Conservation (phyloP, 2,888 invertebrate genomes). For the Noctua pronuba region DNA sequence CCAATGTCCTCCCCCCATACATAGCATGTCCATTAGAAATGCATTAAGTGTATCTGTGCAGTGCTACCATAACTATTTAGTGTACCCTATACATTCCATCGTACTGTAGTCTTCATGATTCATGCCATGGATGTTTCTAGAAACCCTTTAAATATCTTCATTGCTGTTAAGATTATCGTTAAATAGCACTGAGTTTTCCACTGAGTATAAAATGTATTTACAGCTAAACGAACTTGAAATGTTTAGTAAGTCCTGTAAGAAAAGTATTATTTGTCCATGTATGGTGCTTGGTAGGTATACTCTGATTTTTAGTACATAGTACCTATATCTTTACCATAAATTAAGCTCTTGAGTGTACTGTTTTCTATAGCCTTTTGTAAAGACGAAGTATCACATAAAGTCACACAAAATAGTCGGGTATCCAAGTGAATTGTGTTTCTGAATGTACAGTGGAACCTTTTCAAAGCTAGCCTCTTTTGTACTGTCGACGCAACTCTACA, state of each 20-base stretch:
- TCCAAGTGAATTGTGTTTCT: constrained; percentile 31
- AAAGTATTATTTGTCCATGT: constrained; percentile 16
- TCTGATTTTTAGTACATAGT: constrained; percentile 8
- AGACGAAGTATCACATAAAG: constrained; percentile 21
- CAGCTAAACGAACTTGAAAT: constrained; percentile 16
- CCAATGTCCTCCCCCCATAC: constrained; percentile 62
- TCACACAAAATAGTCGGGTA: constrained; percentile 14
- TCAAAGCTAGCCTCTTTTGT: constrained; percentile 50
- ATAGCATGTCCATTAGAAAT: constrained; percentile 73
- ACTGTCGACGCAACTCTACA: constrained; percentile 26
- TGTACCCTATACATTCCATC: constrained; percentile 51
- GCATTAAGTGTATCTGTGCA: constrained; percentile 67
- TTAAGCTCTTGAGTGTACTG: constrained; percentile 31
- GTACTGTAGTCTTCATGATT: constrained; percentile 51
- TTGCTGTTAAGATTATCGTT: constrained; percentile 21
- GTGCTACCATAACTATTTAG: constrained; percentile 44
- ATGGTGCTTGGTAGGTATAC: constrained; percentile 43
- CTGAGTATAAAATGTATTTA: constrained; percentile 22
- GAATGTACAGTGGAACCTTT: constrained; percentile 49
- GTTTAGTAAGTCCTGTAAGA: constrained; percentile 20
- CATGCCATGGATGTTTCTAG: constrained; percentile 52
- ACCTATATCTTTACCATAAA: constrained; percentile 32
- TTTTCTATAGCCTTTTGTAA: constrained; percentile 21
- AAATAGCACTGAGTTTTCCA: constrained; percentile 12
- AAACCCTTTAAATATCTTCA: constrained; percentile 35